Evolutionary conservation across 2,888 invertebrate species (phyloP), one percentile per base, ranked within the genome.

Genomic region (Leucophora obtusa): DNA sequence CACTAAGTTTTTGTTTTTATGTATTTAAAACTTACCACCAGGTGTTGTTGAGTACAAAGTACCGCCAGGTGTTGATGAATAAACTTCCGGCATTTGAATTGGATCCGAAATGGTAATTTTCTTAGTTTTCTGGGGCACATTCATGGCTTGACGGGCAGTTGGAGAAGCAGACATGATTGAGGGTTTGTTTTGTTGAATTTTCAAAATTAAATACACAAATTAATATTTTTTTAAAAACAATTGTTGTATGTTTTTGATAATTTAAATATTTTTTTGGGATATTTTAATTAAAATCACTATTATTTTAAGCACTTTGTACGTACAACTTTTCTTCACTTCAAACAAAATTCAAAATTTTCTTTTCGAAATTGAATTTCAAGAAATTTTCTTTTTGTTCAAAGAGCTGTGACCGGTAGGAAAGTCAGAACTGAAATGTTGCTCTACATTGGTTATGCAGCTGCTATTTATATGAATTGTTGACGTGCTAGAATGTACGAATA

Each of bases 31-130:
- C 91, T 92, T 92, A 98, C 98, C 98, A 94, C 98, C 98, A 87
- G 98, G 98, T 76, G 98, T 98, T 56, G 98, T 98, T 1, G 97
- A 97, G 91, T 96, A 98, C 56, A 98, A 91, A 68, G 98, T 97
- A 86, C 98, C 98, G 84, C 97, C 97, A 80, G 98, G 98, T 60
- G 98, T 98, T 70, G 96, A 95, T 75, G 96, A 96, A 89, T 97
- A 97, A 74, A 96, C 95, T 88, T 93, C 93, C 1, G 97, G 97
- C 92, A 98, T 93, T 90, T 97, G 96, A 73, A 95, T 93, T 21
- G 96, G 93, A 90, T 97, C 96, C 77, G 94, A 93, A 84, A 97
- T 93, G 65, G 95, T 90, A 76, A 97, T 93, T 90, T 95, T 93
- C 88, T 95, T 94, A 28, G 94, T 93, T 75, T 85, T 87, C 35